Evolutionary conservation across 1,140 invertebrate genomes (phyloP), one percentile per base, ranked within the genome.

Genomic region (Heliothis virescens): DNA sequence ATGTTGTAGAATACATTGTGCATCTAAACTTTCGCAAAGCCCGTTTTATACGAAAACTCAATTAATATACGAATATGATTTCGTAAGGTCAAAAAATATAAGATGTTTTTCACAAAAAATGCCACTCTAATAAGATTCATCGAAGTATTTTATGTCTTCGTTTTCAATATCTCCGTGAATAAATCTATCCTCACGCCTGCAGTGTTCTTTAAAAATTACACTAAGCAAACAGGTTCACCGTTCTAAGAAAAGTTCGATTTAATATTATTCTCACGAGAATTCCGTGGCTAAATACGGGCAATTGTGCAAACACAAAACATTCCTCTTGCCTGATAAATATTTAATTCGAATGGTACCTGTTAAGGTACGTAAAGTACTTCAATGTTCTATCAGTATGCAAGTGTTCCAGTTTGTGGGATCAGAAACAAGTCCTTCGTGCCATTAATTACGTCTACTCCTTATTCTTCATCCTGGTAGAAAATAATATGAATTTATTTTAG

Each of bases 301-400:
- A 76, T 76, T 76, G 59, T 76, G 74, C 74, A 76, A 76, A 76
- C 29, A 74, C 41, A 53, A 52, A 34, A 76, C 74, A 76, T 76
- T 76, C 48, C 59, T 52, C 21, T 62, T 34, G 59, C 74, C 74
- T 65, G 59, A 63, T 76, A 76, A 76, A 76, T 76, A 63, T 76
- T 76, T 63, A 76, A 63, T 60, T 76, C 74, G 21, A 76, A 15
- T 47, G 55, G 60, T 76, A 63, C 74, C 74, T 63, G 74, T 63
- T 34, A 50, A n/a, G 15, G 59, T 65, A 53, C 47, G 34, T 41
- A 41, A 26, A 41, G 34, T 9, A 41, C 34, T 41, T 76, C 53
- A 76, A 76, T 63, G 59, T 50, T 74, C 34, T 76, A 65, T 65
- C 59, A 76, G 53, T 76, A 76, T 76, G 74, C 60, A 76, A 65